Percentiles rank a stretch among this genome's conserved stretches.
Evolutionary conservation across 1,140 invertebrate species (phyloP).

Genomic region (Chironomus striatipennis): DNA sequence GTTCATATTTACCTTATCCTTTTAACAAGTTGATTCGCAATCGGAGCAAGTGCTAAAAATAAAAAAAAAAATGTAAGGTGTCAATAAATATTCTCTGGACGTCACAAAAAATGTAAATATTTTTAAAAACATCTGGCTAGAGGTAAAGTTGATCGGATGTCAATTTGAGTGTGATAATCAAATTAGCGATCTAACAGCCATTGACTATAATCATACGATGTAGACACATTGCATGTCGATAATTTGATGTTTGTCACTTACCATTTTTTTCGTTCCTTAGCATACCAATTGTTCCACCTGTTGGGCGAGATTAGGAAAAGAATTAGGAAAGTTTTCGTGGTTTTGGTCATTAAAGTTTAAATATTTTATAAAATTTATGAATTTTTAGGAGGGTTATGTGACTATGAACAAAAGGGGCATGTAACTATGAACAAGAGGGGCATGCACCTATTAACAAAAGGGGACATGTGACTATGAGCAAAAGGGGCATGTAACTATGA

Average conservation of each 20-base stretch:
- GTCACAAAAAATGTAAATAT: neutral
- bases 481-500: too few relatives aligned
- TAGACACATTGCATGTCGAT: too few relatives aligned
- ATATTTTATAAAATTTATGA: too few relatives aligned
- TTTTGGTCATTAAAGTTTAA: too few relatives aligned
- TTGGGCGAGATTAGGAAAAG: too few relatives aligned
- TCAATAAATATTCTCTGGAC: neutral
- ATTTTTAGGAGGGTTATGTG: too few relatives aligned
- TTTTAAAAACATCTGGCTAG: neutral
- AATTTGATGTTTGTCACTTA: slow-evolving; percentile 37
- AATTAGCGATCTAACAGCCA: neutral
- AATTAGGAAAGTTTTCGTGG: too few relatives aligned
- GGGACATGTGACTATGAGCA: too few relatives aligned
- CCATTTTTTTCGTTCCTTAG: slow-evolving; percentile 61
- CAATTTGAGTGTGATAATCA: neutral
- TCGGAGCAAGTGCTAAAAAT: slow-evolving; percentile 51
- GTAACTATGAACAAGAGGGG: too few relatives aligned
- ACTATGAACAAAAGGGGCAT: too few relatives aligned
- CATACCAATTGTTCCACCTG: slow-evolving; percentile 84
- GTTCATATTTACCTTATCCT: slow-evolving; percentile 42
- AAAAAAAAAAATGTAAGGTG: slow-evolving; percentile 23
- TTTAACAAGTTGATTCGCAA: slow-evolving; percentile 50
- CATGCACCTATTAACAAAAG: too few relatives aligned
- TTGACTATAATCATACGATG: too few relatives aligned
- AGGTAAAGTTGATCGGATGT: neutral